Evolutionary conservation across 2,888 invertebrate species (phyloP).

Genomic region (Philereme vetulata): DNA sequence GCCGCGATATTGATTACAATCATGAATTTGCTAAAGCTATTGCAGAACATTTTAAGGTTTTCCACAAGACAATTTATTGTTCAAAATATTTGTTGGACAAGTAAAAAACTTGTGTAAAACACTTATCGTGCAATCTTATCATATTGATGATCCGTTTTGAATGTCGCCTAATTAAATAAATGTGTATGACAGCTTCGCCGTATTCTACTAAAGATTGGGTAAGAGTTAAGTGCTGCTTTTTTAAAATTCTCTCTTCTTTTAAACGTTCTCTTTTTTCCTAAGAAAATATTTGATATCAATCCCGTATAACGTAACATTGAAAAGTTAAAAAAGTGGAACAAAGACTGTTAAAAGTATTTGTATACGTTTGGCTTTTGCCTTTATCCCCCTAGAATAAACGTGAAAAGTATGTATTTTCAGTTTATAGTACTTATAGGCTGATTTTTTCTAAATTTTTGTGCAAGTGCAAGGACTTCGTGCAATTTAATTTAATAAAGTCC

Average conservation of each 20-base stretch:
- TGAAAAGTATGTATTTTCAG: background rate
- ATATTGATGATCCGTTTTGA: no score
- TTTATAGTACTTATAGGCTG: background rate
- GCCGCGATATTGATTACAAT: no score
- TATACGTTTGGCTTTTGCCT: slow-evolving; percentile 6
- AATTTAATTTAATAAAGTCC: slow-evolving; percentile 21
- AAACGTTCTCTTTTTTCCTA: background rate
- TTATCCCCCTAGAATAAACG: background rate
- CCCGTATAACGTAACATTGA: background rate
- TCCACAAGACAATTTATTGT: no score
- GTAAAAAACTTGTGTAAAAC: no score
- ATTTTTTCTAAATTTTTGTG: slow-evolving; percentile 9
- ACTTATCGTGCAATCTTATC: no score
- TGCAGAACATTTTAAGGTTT: no score
- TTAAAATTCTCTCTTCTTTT: background rate
- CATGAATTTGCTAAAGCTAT: no score
- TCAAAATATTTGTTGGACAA: no score
- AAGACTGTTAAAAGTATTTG: slow-evolving; percentile 16
- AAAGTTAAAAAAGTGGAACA: background rate
- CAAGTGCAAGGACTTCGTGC: slow-evolving; percentile 28
- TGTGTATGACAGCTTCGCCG: slow-evolving; percentile 15
- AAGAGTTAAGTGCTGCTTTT: slow-evolving; percentile 1
- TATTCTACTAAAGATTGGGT: slow-evolving; percentile 10
- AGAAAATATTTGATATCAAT: background rate
- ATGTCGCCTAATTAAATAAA: background rate